These are phyloP conservation scores for Eupeodes latifasciatus DNA, from an alignment of 2,888 invertebrate species.

Conservation along the genomic window DNA sequence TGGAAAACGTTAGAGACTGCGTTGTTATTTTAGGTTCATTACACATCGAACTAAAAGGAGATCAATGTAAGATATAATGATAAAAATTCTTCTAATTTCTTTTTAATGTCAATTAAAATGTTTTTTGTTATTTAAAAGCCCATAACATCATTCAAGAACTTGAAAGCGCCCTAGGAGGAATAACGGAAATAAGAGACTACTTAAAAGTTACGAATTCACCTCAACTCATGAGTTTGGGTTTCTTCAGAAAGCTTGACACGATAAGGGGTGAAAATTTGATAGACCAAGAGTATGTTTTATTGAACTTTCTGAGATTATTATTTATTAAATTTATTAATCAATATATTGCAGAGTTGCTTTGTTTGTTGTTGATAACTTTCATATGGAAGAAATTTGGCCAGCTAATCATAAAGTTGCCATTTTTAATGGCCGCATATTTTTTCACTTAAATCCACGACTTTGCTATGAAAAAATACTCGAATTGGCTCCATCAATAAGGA, in stretches of 20 bases:
- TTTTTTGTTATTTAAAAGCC: slow-evolving; percentile 74
- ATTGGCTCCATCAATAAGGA: slow-evolving; percentile 83
- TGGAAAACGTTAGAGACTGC: slow-evolving; percentile 86
- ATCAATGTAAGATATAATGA: slow-evolving; percentile 77
- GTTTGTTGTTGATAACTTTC: slow-evolving; percentile 88
- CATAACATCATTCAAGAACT: slow-evolving; percentile 83
- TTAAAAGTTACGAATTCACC: slow-evolving; percentile 87
- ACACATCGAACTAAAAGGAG: slow-evolving; percentile 85
- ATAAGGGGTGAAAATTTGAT: slow-evolving; percentile 86
- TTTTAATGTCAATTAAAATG: neutral
- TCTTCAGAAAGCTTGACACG: slow-evolving; percentile 87
- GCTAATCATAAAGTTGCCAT: slow-evolving; percentile 85
- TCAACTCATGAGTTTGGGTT: slow-evolving; percentile 87
- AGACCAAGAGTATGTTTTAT: slow-evolving; percentile 79
- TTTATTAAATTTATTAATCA: neutral
- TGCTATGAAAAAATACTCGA: slow-evolving; percentile 87
- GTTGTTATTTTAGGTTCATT: slow-evolving; percentile 89
- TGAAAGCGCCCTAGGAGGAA: slow-evolving; percentile 86
- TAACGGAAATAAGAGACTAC: slow-evolving; percentile 88
- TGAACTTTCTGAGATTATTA: neutral
- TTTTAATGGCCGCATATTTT: slow-evolving; percentile 86
- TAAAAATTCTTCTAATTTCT: neutral
- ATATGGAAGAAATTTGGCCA: slow-evolving; percentile 87
- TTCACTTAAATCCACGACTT: slow-evolving; percentile 90
- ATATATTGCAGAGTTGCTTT: slow-evolving; percentile 84